These are phyloP conservation scores for Montipora capitata DNA, from an alignment of 92 coral and sea anemone genomes.

Conservation along the genomic window DNA sequence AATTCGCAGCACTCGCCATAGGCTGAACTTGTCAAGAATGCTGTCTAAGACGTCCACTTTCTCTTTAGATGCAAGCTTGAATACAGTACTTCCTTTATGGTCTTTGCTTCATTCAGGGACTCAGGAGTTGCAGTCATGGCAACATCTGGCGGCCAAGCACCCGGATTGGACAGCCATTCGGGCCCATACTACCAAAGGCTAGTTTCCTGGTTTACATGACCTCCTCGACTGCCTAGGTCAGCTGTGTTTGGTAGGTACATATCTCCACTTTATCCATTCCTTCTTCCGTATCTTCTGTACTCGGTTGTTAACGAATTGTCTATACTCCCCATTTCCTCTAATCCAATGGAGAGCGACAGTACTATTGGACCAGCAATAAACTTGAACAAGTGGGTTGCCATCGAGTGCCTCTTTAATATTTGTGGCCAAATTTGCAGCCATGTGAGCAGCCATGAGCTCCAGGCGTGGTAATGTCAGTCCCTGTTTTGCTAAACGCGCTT, in stretches of 20 bases:
- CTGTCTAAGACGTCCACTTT: too few relatives aligned
- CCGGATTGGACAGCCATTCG: slow-evolving; percentile 43
- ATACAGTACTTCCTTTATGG: slow-evolving; percentile 24
- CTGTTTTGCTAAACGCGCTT: slow-evolving; percentile 55
- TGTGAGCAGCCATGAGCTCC: slow-evolving; percentile 14
- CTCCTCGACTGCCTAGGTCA: slow-evolving; percentile 44
- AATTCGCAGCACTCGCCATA: background rate
- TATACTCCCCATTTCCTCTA: slow-evolving; percentile 48
- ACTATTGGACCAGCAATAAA: slow-evolving; percentile 53
- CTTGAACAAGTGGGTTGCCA: background rate
- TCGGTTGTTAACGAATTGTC: slow-evolving; percentile 56
- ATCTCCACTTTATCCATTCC: slow-evolving; percentile 42
- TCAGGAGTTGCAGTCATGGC: slow-evolving; percentile 20
- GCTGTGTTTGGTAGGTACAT: slow-evolving; percentile 57
- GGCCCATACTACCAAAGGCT: slow-evolving; percentile 58
- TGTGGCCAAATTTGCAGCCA: slow-evolving; percentile 51
- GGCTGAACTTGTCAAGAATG: slow-evolving; percentile 27
- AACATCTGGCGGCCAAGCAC: slow-evolving; percentile 51
- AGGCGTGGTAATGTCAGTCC: slow-evolving; percentile 39
- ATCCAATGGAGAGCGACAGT: slow-evolving; percentile 16
- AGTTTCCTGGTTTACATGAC: background rate
- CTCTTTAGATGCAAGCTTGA: slow-evolving; percentile 9
- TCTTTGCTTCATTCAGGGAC: slow-evolving; percentile 28
- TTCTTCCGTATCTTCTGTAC: slow-evolving; percentile 45
- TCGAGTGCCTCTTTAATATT: slow-evolving; percentile 6